Evolutionary conservation across 64 coral and sea anemone genomes (phyloP), one percentile per base, ranked within the genome.

Genomic region (Porites lutea): DNA sequence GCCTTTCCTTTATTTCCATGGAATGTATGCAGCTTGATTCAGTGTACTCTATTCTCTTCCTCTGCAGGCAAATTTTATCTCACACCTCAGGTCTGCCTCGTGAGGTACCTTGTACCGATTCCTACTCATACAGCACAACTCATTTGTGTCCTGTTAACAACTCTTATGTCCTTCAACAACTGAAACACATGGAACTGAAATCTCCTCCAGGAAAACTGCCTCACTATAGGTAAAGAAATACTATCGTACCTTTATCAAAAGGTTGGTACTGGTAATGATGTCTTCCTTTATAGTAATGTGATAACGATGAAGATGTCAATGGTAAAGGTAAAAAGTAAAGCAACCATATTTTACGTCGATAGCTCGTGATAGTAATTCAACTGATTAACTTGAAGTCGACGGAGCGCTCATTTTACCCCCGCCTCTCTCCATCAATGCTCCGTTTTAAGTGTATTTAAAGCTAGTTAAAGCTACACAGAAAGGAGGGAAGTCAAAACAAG

Each of bases 41-140:
- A 57, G 12, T 74, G 23, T 57, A 48, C 16, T n/a, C 71, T 55
- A 57, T 46, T 82, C 4, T 72, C 1, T 53, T 3, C 8, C 52
- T 65, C 72, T 20, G 74, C 48, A 98, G 97, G 54, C 90, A 98
- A 53, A 88, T 98, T 76, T 72, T 98, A 16, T 91, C 86, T 23
- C 97, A 98, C 71, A 98, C 94, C 20, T 98, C 97, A 82, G 97
- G 97, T 20, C 88, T 98, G 18, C 97, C 94, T 12, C 90, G 97
- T 54, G 97, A 98, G 83, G 97, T 94, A 50, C 97, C 97, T 55
- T 98, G 97, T 95, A 91, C 94, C 52, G 54, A 79, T 18, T 82
- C 65, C 16, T 98, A 92, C 74, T 98, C 97, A 54, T 93, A 90
- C 7, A 91, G 94, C 55, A 65, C 13, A 48, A 88, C 79, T 49